These are phyloP conservation scores for Isichthys henryi DNA, from an alignment of 2,113 vertebrate genomes.

Conservation along the genomic window DNA sequence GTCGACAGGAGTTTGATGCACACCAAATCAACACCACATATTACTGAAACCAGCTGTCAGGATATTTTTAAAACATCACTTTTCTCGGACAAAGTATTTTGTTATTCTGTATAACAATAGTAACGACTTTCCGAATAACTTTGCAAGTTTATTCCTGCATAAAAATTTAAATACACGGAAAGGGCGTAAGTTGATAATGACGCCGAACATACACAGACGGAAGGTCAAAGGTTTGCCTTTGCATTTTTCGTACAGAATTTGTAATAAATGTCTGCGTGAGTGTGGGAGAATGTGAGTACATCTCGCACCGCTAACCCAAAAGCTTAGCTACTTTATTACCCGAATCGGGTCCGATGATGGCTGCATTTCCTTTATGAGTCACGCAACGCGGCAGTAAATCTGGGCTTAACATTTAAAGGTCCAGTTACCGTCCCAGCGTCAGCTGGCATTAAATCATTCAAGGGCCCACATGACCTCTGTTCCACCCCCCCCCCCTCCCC, in stretches of 20 bases:
- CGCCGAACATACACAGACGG: not conserved
- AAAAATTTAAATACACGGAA: not conserved
- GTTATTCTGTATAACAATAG: not conserved
- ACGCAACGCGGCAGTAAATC: not conserved
- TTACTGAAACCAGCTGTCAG: not conserved
- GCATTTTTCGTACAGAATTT: not conserved
- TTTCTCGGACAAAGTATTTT: not conserved
- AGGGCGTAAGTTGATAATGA: not conserved
- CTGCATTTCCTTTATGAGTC: not conserved
- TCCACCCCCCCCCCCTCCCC: not conserved
- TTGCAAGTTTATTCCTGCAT: not conserved
- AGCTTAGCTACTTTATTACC: not conserved
- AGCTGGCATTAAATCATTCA: not conserved
- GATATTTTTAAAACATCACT: not conserved
- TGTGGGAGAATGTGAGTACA: not conserved
- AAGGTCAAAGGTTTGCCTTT: not conserved
- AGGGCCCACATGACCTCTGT: not conserved
- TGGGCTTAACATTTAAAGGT: slow-evolving; percentile 1
- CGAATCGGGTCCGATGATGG: not conserved
- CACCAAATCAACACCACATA: not conserved
- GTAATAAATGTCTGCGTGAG: not conserved
- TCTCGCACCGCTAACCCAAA: not conserved
- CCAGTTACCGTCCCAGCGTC: not conserved
- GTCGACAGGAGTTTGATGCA: not conserved
- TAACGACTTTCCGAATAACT: not conserved